A percentile compares a stretch with the other conserved stretches of the same genome.
phyloP scores from a whole-genome alignment of 2,888 invertebrate species.

The Noctuana brunneofusca region DNA sequence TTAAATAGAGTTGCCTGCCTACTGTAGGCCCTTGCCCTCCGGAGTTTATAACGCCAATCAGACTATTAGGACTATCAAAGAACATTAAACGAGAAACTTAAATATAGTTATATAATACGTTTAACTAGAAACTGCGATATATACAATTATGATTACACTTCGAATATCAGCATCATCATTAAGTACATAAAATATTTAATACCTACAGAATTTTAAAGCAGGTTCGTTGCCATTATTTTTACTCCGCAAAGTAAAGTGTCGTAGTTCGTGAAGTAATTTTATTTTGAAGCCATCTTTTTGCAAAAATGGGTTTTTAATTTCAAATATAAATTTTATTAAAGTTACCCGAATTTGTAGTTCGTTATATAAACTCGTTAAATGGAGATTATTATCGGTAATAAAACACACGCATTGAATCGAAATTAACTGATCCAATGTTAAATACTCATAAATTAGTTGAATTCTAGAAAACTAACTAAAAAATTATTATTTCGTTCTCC shows the following conservation, averaged over 20 bases:
- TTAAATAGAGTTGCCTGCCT: slow-evolving; percentile 18
- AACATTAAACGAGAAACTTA: slow-evolving; percentile 32
- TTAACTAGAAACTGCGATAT: slow-evolving; percentile 12
- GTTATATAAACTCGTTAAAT: not conserved
- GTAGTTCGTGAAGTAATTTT: no score
- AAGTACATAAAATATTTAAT: not conserved
- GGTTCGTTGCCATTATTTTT: no score
- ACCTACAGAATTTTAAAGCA: not conserved
- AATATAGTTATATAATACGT: slow-evolving; percentile 14
- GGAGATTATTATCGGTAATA: not conserved
- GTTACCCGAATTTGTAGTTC: not conserved
- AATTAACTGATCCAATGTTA: not conserved
- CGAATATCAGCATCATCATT: not conserved
- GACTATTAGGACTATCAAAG: slow-evolving; percentile 52
- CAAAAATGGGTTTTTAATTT: no score
- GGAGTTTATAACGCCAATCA: slow-evolving; percentile 71
- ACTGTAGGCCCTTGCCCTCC: slow-evolving; percentile 42
- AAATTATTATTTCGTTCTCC: not conserved
- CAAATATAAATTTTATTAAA: no score
- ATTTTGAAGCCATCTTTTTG: no score
- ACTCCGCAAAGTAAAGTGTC: no score
- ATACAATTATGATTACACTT: not conserved
- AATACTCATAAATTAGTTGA: not conserved
- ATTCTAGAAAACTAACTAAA: not conserved
- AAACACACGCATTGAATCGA: not conserved